Base-by-base conservation (phyloP, 2,797 vertebrate genomes). In the Bucorvus abyssinicus region DNA sequence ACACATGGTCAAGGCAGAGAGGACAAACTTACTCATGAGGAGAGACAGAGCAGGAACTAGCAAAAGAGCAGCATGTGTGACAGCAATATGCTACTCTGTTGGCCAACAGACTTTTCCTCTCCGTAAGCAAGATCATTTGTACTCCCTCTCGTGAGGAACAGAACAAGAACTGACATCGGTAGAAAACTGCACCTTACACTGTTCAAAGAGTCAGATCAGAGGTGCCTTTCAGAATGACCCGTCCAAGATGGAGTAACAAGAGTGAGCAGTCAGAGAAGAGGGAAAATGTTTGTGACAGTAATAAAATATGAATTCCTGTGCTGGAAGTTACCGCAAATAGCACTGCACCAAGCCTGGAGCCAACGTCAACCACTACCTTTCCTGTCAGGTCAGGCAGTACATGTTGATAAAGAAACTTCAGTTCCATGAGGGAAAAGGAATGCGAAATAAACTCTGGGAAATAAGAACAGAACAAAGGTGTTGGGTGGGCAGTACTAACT, bases 361-460 rank as follows among this genome's bases (percentile, higher is more conserved):
- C 99, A 79, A 99, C 98, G 32, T 99, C 99, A 97, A 99, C 98
- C 98, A 99, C 96, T 80, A 98, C 82, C 77, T 98, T 98, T 73
- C 98, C 99, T 13, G 98, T 98, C 89, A 99, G 98, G 89, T 99
- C 99, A 47, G 99, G 99, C 55, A 99, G 98, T 93, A 98, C 97
- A 29, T 98, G 98, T 71, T 98, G 98, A 97, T 99, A 99, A 94
- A 99, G 97, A 96, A 99, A 99, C 97, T 98, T 98, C 87, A 99
- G 98, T 97, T 99, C 99, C 85, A 97, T 36, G 63, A 98, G 93
- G 11, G 99, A 99, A 98, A 99, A 99, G 17, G 99, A 99, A 98
- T 99, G 99, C 67, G 99, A 99, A 97, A 99, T 98, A 97, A 99
- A 99, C 64, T 98, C 99, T 99, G 98, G 74, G 94, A 91, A 97